phyloP scores from a whole-genome alignment of 2,888 invertebrate species.

The Nomada goodeniana region DNA sequence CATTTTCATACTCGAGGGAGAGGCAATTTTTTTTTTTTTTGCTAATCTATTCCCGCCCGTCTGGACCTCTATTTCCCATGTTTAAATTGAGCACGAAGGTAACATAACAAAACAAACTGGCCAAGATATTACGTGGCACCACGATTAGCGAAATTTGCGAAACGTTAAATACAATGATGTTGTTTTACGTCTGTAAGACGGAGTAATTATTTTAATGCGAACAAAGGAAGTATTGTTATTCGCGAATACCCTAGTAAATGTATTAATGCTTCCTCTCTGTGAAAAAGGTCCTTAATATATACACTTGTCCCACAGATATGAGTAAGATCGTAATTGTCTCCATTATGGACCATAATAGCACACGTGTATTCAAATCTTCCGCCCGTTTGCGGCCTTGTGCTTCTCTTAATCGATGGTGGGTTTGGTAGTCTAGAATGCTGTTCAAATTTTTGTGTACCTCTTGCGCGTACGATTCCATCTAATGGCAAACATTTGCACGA shows the following conservation, averaged over 20 bases:
- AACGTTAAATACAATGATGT: conserved; percentile 27
- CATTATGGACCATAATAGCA: conserved; percentile 96
- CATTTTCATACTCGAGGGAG: conserved; percentile 37
- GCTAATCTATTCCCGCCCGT: conserved; percentile 26
- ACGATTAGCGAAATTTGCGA: conserved; percentile 27
- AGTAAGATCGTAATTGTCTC: conserved; percentile 94
- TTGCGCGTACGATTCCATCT: conserved; percentile 97
- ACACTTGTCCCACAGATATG: conserved; percentile 96
- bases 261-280: conserved; percentile 83
- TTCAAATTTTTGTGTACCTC: conserved; percentile 95
- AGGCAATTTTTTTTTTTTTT: conserved; percentile 18
- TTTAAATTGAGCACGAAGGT: background rate
- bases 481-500: conserved; percentile 76
- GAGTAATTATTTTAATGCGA: conserved; percentile 46
- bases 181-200: conserved; percentile 26
- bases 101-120: conserved; percentile 33
- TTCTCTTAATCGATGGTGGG: conserved; percentile 97
- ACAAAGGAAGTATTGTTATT: conserved; percentile 39
- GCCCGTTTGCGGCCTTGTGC: conserved; percentile 97
- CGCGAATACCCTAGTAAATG: conserved; percentile 63
- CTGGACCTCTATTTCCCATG: background rate
- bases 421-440: conserved; percentile 96
- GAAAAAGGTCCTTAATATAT: conserved; percentile 96
- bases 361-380: conserved; percentile 97
- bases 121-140: conserved; percentile 52